Evolutionary conservation across 2,888 invertebrate species (phyloP), one percentile per base, ranked within the genome.

Genomic region (Ditula angustiorana): DNA sequence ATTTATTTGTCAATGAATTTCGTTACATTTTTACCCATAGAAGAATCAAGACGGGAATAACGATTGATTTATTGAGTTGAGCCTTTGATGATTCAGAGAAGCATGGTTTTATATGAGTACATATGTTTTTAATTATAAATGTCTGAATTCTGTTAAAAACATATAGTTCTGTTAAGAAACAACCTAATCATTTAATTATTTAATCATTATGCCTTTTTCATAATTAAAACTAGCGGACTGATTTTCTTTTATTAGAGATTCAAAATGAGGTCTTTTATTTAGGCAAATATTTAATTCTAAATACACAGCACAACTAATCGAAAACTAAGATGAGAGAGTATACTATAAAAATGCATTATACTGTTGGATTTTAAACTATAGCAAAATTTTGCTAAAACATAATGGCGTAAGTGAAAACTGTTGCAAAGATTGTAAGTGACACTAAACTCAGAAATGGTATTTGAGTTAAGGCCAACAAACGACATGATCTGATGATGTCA

Each of bases 221-320:
- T 77, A 71, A 75, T 83, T 84, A 84, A 77, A 82, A 74, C 91
- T 91, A 92, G 83, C 92, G 90, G 90, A 91, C 92, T 90, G 91
- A 81, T 86, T 85, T 81, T 81, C 75, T 78, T 74, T 84, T 75
- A 79, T 74, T 84, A 80, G 91, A 90, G 90, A 90, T 78, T 88
- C 84, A 82, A 81, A 84, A 81, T 85, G 88, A 88, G 86, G 87
- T 86, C 74, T 82, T 82, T 79, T 80, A 77, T 76, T 76, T 76
- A 84, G 82, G 81, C 83, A 82, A 79, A 85, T 79, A 75, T 82
- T 64, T 30, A 85, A 87, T 69, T 79, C 90, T 92, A 92, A 90
- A 84, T 91, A 91, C 91, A 92, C 92, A 87, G 91, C 92, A 92
- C 92, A 89, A 89, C 90, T 92, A 91, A 90, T 84, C 79, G 78